These are phyloP conservation scores for Rhinichthys osculus DNA, from an alignment of 2,797 vertebrate species.

Conservation along the genomic window DNA sequence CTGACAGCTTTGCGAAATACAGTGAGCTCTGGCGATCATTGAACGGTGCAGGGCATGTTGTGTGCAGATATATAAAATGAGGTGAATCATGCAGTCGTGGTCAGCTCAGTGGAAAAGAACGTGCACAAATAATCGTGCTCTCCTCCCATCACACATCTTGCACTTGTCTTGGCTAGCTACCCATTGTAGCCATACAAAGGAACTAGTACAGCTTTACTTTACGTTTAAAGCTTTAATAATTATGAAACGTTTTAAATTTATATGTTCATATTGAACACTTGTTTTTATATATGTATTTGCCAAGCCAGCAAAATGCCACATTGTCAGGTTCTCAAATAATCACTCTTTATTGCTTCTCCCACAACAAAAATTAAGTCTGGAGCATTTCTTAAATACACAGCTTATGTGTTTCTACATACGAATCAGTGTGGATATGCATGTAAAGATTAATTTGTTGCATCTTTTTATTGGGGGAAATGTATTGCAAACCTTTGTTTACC, in stretches of 20 bases:
- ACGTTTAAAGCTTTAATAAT: neutral
- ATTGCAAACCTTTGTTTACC: neutral
- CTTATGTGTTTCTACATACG: neutral
- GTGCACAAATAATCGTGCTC: conserved; percentile 9
- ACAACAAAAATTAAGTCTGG: neutral
- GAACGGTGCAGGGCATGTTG: neutral
- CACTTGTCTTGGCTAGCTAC: neutral
- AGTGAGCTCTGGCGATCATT: conserved; percentile 4
- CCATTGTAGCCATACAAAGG: neutral
- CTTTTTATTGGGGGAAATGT: neutral
- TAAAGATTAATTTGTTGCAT: neutral
- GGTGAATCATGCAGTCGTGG: conserved; percentile 10
- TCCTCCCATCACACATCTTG: conserved; percentile 1
- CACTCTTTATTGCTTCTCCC: neutral
- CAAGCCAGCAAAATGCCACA: neutral
- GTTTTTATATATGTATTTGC: neutral
- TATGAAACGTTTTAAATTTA: neutral
- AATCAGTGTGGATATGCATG: neutral
- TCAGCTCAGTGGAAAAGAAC: neutral
- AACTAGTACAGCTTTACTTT: neutral
- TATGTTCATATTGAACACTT: neutral
- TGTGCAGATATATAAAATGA: neutral
- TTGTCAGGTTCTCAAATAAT: neutral
- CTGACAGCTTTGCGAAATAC: conserved; percentile 78
- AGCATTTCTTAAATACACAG: neutral